Evolutionary conservation across 2,113 vertebrate genomes (phyloP).

Genomic region (Elaphurus davidianus): DNA sequence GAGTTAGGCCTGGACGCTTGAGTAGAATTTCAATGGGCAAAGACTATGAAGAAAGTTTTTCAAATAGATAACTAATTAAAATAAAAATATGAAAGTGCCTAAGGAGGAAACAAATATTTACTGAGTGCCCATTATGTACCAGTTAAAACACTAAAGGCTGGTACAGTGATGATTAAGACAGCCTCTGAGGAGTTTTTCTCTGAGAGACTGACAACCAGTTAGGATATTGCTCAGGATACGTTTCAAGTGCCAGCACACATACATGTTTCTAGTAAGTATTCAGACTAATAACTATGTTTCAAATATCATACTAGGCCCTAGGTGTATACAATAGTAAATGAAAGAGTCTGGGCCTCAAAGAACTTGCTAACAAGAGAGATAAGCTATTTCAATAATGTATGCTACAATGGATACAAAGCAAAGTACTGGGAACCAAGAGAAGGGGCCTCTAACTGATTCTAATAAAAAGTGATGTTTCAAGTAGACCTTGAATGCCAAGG

Average conservation of each 20-base stretch:
- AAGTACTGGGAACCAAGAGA: background rate
- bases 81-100: background rate
- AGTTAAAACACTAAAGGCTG: slow-evolving; percentile 13
- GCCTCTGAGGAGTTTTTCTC: background rate
- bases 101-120: slow-evolving; percentile 32
- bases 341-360: slow-evolving; percentile 17
- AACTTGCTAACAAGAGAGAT: background rate
- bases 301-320: background rate
- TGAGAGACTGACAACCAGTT: background rate
- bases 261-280: background rate
- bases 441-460: background rate
- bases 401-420: background rate
- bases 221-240: background rate
- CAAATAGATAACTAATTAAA: background rate
- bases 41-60: slow-evolving; percentile 17
- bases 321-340: background rate
- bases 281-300: slow-evolving; percentile 20
- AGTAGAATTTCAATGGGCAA: slow-evolving; percentile 1
- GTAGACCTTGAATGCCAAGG: background rate
- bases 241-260: background rate
- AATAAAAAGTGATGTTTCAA: slow-evolving; percentile 14
- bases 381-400: background rate
- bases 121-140: background rate
- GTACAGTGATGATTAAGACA: background rate
- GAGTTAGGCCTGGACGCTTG: background rate